A percentile compares a stretch with the other conserved stretches of the same genome.
Evolutionary conservation across 1,140 invertebrate species (phyloP).

Genomic region (Monochamus saltuarius): DNA sequence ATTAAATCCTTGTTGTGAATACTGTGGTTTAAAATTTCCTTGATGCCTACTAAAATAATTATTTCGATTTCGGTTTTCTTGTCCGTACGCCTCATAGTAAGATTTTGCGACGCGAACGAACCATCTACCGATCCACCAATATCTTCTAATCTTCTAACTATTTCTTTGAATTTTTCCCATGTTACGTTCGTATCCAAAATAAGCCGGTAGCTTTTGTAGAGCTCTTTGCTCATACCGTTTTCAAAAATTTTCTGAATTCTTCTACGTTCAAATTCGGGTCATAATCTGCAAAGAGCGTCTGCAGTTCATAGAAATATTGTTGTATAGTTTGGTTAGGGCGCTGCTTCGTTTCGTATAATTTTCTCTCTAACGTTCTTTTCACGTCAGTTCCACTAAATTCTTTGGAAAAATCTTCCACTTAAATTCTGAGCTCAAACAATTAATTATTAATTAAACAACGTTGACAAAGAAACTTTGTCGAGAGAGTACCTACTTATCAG

Average conservation of each 20-base stretch:
- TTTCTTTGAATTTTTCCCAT: not conserved
- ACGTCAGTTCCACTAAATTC: not conserved
- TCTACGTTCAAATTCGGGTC: not conserved
- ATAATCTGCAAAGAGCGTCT: not conserved
- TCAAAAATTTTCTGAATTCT: slow-evolving; percentile 8
- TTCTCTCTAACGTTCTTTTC: not conserved
- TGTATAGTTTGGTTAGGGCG: not conserved
- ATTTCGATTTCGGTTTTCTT: too few relatives aligned
- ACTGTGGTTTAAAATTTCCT: too few relatives aligned
- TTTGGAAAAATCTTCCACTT: not conserved
- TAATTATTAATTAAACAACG: too few relatives aligned
- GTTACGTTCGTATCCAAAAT: not conserved
- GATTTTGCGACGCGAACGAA: not conserved
- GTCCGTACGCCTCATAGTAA: not conserved
- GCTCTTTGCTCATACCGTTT: not conserved
- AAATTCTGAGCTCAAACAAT: too few relatives aligned
- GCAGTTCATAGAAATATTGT: not conserved
- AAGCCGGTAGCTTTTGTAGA: not conserved
- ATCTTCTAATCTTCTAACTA: not conserved
- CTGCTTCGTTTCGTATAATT: not conserved
- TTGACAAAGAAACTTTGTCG: too few relatives aligned
- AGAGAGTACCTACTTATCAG: too few relatives aligned
- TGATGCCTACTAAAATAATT: too few relatives aligned
- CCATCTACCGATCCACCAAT: too few relatives aligned
- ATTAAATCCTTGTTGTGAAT: too few relatives aligned